Evolutionary conservation across 2,113 vertebrate species (phyloP), one percentile per base, ranked within the genome.

Genomic region (Chamaetylas fuelleborni): DNA sequence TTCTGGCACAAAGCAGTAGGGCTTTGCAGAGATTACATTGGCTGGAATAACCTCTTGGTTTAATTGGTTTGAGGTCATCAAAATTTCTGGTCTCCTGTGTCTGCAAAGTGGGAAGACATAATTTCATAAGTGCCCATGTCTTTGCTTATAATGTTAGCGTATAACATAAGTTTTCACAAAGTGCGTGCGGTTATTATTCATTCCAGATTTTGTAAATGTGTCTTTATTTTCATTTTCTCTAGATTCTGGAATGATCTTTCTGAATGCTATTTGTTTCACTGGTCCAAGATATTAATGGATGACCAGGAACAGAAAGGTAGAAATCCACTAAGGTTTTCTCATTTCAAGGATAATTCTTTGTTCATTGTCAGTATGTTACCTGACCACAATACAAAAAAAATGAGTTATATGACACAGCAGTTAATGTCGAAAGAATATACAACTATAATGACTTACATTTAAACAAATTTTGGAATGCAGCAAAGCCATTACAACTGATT

Each of bases 51-150:
- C 4, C 15, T 81, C 29, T 20, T 5, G 3, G 12, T 28, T 53
- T 36, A 51, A 69, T 5, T 53, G 18, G 4, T 47, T 17, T 17
- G 19, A 87, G 15, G 12, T 62, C 25, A 78, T 66, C 8, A 47
- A 5, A 5, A 19, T 38, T 81, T 74, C 73, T 81, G 8, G 8
- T 64, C 11, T 73, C 7, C 16, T 1, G 0, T 1, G 0, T 31
- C 26, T 57, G 31, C 28, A 54, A 54, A 58, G 11, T 18, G 4
- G 14, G 54, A 70, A 77, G 36, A 71, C 6, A 11, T 62, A 29
- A 81, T 51, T 62, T 50, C 26, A 2, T 22, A 70, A 42, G 8
- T 19, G 23, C 8, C 48, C 24, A 6, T 5, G 12, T 51, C 57
- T 62, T 79, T 60, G 31, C 4, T 22, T 42, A 18, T 38, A 48